Evolutionary conservation across 2,888 invertebrate genomes (phyloP).

Genomic region (Mythimna vitellina): DNA sequence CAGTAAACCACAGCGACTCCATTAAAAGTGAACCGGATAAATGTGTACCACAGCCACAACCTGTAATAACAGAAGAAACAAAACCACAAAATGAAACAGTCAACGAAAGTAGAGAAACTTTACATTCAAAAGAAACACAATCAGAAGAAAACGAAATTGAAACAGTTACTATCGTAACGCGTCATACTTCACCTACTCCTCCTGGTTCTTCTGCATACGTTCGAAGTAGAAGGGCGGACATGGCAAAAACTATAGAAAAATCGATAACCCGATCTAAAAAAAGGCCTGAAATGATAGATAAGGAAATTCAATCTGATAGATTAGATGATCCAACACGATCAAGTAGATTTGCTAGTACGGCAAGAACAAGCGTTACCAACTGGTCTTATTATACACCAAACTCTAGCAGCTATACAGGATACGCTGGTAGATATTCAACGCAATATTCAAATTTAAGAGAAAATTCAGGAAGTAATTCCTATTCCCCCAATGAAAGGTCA

Average conservation of each 20-base stretch:
- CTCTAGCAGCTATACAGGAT: conserved; percentile 83
- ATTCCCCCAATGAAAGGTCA: conserved; percentile 76
- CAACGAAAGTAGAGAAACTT: conserved; percentile 62
- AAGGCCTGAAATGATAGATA: conserved; percentile 91
- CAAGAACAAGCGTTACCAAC: conserved; percentile 91
- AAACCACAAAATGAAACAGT: conserved; percentile 59
- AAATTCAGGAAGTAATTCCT: conserved; percentile 71
- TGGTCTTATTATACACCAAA: conserved; percentile 92
- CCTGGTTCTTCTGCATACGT: conserved; percentile 92
- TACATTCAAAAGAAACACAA: conserved; percentile 57
- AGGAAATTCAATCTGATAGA: conserved; percentile 94
- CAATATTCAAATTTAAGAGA: conserved; percentile 84
- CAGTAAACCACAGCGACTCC: conserved; percentile 77
- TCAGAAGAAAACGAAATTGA: conserved; percentile 75
- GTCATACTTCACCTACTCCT: conserved; percentile 95
- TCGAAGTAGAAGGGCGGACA: conserved; percentile 93
- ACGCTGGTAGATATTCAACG: conserved; percentile 87
- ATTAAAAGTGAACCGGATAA: conserved; percentile 74
- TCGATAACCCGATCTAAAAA: conserved; percentile 91
- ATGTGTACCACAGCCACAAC: conserved; percentile 70
- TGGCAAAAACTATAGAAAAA: conserved; percentile 93
- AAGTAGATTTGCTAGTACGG: conserved; percentile 91
- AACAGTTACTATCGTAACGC: conserved; percentile 92
- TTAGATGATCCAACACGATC: conserved; percentile 93
- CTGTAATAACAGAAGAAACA: conserved; percentile 68